Percentiles rank a stretch among this genome's conserved stretches.
phyloP scores from a whole-genome alignment of 2,888 invertebrate species.

The Stenurella melanura region DNA sequence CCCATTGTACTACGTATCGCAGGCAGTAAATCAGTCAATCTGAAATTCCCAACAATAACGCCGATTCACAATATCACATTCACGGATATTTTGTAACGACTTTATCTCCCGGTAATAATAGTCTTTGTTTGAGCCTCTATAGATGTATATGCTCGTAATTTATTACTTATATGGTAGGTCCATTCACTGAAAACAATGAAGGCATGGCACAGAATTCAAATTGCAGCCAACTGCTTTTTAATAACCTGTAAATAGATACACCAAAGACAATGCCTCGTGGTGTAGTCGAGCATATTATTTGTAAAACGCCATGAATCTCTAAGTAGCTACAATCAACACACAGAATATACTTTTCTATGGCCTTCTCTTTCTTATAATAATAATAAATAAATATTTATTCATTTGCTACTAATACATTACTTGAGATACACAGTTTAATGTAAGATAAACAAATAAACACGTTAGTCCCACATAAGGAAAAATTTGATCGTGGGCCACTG shows the following conservation, averaged over 20 bases:
- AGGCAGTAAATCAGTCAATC: constrained; percentile 12
- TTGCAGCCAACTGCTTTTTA: constrained; percentile 67
- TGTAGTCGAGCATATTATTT: constrained; percentile 41
- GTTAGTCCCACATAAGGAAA: too few relatives aligned
- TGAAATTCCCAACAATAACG: constrained; percentile 36
- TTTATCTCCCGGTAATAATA: constrained; percentile 46
- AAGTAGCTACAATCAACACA: constrained; percentile 24
- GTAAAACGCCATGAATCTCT: constrained; percentile 35
- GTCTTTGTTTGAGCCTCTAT: constrained; percentile 54
- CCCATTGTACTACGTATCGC: background rate
- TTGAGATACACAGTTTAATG: too few relatives aligned
- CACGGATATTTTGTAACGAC: constrained; percentile 43
- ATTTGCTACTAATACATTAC: too few relatives aligned
- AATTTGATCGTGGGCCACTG: too few relatives aligned
- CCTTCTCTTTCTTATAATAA: too few relatives aligned
- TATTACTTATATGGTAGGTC: constrained; percentile 61
- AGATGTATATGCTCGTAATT: constrained; percentile 52
- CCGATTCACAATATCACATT: constrained; percentile 47
- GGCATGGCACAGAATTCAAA: constrained; percentile 63
- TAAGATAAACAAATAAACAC: too few relatives aligned
- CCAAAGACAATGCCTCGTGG: constrained; percentile 59
- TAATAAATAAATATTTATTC: too few relatives aligned
- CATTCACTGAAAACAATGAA: constrained; percentile 68
- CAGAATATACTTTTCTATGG: background rate
- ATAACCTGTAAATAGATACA: constrained; percentile 65